Conservation (phyloP, 2,797 vertebrate genomes). For the Trichosurus vulpecula region DNA sequence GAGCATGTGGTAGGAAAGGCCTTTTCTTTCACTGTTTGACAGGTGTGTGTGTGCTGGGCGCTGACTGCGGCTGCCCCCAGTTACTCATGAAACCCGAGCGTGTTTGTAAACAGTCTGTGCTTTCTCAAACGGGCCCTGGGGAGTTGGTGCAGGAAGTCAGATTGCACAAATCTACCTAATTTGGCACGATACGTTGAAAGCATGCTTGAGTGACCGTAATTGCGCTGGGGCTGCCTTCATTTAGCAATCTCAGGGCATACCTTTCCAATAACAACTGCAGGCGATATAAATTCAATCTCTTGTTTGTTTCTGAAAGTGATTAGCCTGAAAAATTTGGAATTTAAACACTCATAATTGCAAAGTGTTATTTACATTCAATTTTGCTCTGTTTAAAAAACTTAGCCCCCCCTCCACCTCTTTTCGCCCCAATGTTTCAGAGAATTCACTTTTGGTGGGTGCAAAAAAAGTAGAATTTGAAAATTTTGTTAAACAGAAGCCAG, state of each 20-base stretch:
- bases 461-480: slow-evolving; percentile 50
- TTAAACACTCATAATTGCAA: slow-evolving; percentile 86
- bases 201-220: slow-evolving; percentile 91
- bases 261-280: slow-evolving; percentile 88
- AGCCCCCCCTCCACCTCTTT: not conserved
- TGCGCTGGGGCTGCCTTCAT: slow-evolving; percentile 87
- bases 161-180: slow-evolving; percentile 92
- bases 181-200: slow-evolving; percentile 89
- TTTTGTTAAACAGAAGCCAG: slow-evolving; percentile 30
- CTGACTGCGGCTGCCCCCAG: slow-evolving; percentile 68
- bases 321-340: slow-evolving; percentile 86
- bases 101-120: slow-evolving; percentile 94
- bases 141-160: slow-evolving; percentile 91
- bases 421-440: slow-evolving; percentile 60
- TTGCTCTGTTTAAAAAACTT: slow-evolving; percentile 85
- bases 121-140: slow-evolving; percentile 90
- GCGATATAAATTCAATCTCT: slow-evolving; percentile 86
- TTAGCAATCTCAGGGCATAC: slow-evolving; percentile 87
- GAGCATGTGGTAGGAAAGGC: slow-evolving; percentile 75
- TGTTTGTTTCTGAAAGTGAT: slow-evolving; percentile 89
- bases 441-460: slow-evolving; percentile 73
- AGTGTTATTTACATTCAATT: slow-evolving; percentile 84
- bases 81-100: slow-evolving; percentile 87
- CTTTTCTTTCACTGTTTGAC: slow-evolving; percentile 82
- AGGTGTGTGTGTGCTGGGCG: slow-evolving; percentile 85